Evolutionary conservation across 1,140 invertebrate species (phyloP), one percentile per base, ranked within the genome.

Genomic region (Mizuhopecten yessoensis): DNA sequence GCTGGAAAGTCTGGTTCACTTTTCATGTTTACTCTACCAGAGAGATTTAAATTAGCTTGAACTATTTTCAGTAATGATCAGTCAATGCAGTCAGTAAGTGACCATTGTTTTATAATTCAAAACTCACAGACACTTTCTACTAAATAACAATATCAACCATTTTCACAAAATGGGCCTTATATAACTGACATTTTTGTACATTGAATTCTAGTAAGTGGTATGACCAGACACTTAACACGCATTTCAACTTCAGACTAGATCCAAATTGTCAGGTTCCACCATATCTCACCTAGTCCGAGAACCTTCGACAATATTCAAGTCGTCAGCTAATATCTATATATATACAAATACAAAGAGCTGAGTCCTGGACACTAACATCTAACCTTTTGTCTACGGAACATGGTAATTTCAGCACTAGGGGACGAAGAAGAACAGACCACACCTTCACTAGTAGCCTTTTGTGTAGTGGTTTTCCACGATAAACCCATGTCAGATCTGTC

Each of bases 331-430:
- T n/a, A n/a, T n/a, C n/a, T n/a, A n/a, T n/a, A n/a, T n/a, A n/a
- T n/a, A n/a, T n/a, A n/a, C n/a, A n/a, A 75, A 75, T 29, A 75
- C n/a, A 29, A n/a, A 29, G n/a, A 29, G 29, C 23, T 1, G 23
- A 75, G 57, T 29, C 2, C 57, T 29, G 57, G 17, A 29, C 57
- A 29, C 57, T 17, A 29, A 75, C 57, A 49, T 13, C 20, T 49
- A 49, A 49, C 20, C 23, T 75, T n/a, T 29, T 29, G 57, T 75
- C 23, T n/a, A 75, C 57, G 29, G 57, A 75, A 75, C n/a, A 29
- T 75, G 57, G 57, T 75, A 75, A 75, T 75, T 49, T 75, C 23
- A 75, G 57, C n/a, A 75, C n/a, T 75, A 75, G n/a, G 57, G 57
- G 11, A 1, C 57, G n/a, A n/a, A n/a, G n/a, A n/a, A n/a, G n/a